Conservation (phyloP, 2,113 vertebrate species). For the Peromyscus leucopus region DNA sequence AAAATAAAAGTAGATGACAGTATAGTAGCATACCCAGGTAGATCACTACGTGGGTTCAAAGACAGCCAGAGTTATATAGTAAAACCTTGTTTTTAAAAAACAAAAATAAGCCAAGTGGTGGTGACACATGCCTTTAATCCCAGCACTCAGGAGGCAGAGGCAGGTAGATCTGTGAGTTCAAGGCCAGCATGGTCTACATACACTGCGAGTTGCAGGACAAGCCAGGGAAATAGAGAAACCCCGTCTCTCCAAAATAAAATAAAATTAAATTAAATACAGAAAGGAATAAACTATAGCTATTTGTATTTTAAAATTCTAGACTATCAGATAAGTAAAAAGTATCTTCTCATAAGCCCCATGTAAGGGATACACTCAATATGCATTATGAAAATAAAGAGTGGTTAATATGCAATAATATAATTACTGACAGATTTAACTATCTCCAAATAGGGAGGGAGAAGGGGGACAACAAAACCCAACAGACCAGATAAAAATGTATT, state of each 20-base stretch:
- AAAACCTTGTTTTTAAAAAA: neutral
- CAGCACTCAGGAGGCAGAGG: neutral
- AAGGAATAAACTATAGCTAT: neutral
- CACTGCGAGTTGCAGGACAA: neutral
- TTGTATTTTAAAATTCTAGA: neutral
- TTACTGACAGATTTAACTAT: constrained; percentile 6
- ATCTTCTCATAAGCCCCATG: neutral
- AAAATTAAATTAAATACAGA: neutral
- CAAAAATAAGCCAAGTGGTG: constrained; percentile 18
- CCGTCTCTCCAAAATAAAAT: neutral
- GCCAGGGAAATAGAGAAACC: neutral
- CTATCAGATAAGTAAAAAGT: neutral
- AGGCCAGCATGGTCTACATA: neutral
- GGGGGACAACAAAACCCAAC: neutral
- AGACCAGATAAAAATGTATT: neutral
- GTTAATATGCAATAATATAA: neutral
- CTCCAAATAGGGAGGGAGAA: neutral
- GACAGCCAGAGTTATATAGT: neutral
- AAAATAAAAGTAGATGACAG: neutral
- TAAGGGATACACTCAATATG: neutral
- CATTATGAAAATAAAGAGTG: neutral
- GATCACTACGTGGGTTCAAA: too few species aligned
- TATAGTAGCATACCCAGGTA: neutral
- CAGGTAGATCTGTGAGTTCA: neutral
- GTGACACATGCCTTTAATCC: neutral